A percentile compares a stretch with the other conserved stretches of the same genome.
phyloP scores from a whole-genome alignment of 2,888 invertebrate genomes.

The Catocala fraxini region DNA sequence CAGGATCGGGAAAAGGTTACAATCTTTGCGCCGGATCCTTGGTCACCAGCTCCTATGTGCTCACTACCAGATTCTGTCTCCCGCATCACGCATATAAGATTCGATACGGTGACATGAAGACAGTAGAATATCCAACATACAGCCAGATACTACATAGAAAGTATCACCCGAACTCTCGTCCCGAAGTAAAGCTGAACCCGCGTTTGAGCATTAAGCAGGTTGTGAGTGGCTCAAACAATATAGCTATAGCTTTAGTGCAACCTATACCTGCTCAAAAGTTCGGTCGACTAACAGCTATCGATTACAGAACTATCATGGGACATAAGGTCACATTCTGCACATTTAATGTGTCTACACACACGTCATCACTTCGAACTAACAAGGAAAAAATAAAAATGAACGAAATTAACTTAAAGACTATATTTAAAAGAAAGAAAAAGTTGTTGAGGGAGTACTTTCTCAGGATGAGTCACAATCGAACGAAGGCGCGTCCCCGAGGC shows the following conservation, averaged over 20 bases:
- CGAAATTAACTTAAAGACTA: background rate
- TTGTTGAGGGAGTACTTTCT: background rate
- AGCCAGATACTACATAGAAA: background rate
- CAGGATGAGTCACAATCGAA: background rate
- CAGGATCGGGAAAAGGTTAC: background rate
- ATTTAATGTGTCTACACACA: background rate
- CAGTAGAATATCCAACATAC: background rate
- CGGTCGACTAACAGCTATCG: background rate
- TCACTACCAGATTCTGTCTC: background rate
- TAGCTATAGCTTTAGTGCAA: slow-evolving; percentile 4
- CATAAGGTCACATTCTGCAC: background rate
- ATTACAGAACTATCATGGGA: background rate
- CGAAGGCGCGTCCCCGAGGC: too few species aligned
- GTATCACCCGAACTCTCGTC: slow-evolving; percentile 1
- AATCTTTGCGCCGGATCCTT: background rate
- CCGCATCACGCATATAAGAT: slow-evolving; percentile 6
- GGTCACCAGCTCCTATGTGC: background rate
- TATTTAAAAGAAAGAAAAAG: background rate
- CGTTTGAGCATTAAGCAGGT: background rate
- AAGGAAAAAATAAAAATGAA: background rate
- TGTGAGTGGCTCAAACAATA: slow-evolving; percentile 4
- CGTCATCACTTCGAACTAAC: background rate
- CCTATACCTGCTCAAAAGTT: background rate
- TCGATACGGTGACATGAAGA: background rate
- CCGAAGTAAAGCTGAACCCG: background rate